Base-by-base conservation (phyloP, 2,113 vertebrate genomes). In the Siphamia tubifer region DNA sequence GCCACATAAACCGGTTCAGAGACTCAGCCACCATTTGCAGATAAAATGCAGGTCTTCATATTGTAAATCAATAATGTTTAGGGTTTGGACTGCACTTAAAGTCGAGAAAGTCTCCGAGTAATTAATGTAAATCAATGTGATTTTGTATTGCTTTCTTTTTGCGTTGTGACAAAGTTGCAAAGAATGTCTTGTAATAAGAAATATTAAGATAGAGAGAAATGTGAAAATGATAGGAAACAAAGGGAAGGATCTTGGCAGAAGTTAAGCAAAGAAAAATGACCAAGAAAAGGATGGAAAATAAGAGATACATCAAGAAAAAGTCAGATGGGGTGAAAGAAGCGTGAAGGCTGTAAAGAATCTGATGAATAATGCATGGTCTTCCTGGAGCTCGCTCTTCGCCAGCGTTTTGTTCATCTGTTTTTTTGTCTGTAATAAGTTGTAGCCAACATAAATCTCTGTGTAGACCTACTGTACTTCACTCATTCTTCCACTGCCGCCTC, bases 291-390 rank as follows among this genome's bases (percentile, higher is more conserved):
- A 1, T 13, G 1, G 21, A 31, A 62, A 35, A 13, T 15, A 5
- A 23, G 39, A 58, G 39, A 51, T 16, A 66, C 52, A 77, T 73
- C 23, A 63, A 62, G 39, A 17, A 32, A 45, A 63, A n/a, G 40
- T 35, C 62, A 8, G 43, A 66, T 34, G 36, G 53, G 45, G 25
- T 28, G 24, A 48, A 30, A 35, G 12, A 23, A 40, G 32, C 45
- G 27, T 45, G 38, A 54, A 52, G 45, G 56, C 58, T 49, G 48
- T 10, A 8, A 76, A 39, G 53, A 74, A 43, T 17, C 20, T 3
- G 5, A 62, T 87, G 67, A 85, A 83, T 80, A 76, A 87, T 85
- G 62, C 11, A 86, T 48, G 62, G 23, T 27, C 66, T 71, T 58
- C 60, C 34, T 68, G 65, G 48, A 68, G 48, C 54, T 11, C 43